Base-by-base conservation (phyloP, 2,888 invertebrate species). In the Salticus scenicus region DNA sequence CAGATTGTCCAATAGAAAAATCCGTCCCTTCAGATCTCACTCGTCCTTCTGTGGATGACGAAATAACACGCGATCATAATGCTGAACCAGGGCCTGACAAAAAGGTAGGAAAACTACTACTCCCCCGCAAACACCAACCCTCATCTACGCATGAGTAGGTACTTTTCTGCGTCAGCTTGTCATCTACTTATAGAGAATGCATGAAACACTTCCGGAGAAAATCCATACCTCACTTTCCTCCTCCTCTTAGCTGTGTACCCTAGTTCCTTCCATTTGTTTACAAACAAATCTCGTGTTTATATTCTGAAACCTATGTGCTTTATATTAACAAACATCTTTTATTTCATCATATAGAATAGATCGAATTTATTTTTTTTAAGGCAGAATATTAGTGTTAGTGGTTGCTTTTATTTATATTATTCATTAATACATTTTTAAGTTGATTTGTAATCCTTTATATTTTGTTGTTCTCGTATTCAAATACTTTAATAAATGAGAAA, bases 41-140 rank as follows among this genome's bases (percentile, higher is more conserved):
- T 41, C 82, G 51, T 72, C 70, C 82, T 66, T 37, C 47, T 70
- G 47, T 72, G 76, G 76, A 76, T 64, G 82, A 63, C 41, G 69
- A 70, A 28, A 63, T 20, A 5, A 27, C 51, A 33, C 80, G 73
- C 33, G 79, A 47, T 12, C 33, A 47, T 47, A 66, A 82, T 31
- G 31, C 71, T 37, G 75, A 70, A 37, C 37, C 76, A 33, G 57
- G 30, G 28, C 57, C 81, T 69, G 81, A 80, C 67, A 75, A 75
- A n/a, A 69, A 83, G 82, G 82, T 83, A 83, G 76, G 76, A 83
- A 63, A 20, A 14, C 41, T 41, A 20, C 66, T 28, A 51, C 67
- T 41, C 75, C 31, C 42, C 74, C 42, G 42, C 41, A 70, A 74
- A 73, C 63, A 78, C 63, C 37, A 51, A 31, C 37, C 41, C 51